Conservation (phyloP, 2,113 vertebrate genomes). For the Gnathonemus longibarbis region DNA sequence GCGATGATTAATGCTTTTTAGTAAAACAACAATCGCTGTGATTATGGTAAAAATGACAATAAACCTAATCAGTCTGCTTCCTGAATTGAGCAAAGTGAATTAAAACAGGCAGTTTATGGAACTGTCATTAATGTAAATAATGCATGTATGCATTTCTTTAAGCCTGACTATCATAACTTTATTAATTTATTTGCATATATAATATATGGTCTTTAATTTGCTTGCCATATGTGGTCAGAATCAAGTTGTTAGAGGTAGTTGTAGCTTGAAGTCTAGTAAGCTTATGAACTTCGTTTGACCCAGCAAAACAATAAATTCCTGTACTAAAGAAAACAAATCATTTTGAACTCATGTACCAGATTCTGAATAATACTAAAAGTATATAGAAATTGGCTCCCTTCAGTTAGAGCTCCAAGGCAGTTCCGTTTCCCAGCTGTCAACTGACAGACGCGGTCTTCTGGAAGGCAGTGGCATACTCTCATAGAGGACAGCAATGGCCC, state of each 20-base stretch:
- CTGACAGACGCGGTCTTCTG: background rate
- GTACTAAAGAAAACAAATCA: background rate
- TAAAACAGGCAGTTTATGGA: background rate
- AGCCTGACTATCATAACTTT: background rate
- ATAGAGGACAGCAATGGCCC: background rate
- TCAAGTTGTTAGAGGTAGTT: background rate
- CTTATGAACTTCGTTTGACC: background rate
- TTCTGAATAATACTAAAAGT: background rate
- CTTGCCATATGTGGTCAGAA: background rate
- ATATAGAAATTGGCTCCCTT: background rate
- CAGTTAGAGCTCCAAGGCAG: background rate
- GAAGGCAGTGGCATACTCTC: background rate
- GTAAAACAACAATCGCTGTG: background rate
- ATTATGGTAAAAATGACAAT: background rate
- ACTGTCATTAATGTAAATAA: background rate
- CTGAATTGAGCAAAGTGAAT: background rate
- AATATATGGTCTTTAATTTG: background rate
- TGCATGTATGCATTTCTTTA: background rate
- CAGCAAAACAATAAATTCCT: background rate
- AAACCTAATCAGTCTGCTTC: background rate
- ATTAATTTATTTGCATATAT: background rate
- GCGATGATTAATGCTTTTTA: background rate
- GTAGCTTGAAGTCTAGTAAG: background rate
- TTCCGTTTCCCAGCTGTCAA: background rate
- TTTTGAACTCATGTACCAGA: background rate